Evolutionary conservation across 2,113 vertebrate species (phyloP), one percentile per base, ranked within the genome.

Genomic region (Toxotes jaculatrix): DNA sequence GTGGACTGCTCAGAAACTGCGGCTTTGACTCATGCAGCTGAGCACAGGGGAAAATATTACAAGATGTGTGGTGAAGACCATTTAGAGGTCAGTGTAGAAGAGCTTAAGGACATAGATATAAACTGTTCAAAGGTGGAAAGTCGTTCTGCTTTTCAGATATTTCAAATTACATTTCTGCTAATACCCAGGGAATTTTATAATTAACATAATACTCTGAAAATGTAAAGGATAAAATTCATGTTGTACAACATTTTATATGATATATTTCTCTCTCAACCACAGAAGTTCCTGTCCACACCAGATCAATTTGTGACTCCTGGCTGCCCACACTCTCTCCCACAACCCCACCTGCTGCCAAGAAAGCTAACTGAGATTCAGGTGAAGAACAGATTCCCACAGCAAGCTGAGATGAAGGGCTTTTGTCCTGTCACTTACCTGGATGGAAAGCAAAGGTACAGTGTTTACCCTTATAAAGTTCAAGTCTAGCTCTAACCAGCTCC

Each of bases 341-440:
- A 94, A 27, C 57, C 92, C 5, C 51, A 95, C 21, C 91, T 94
- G 93, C 89, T 98, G 56, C 98, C 98, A 45, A 94, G 87, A 86
- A 97, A 87, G 73, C 87, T 99, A 70, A 97, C 93, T 0, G 86
- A 75, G 0, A 86, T 87, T 60, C 95, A 97, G 86, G 94, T 98
- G 77, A 98, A 96, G 87, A 91, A 92, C 51, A 94, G 77, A 57
- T 97, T 97, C 88, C 98, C 97, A 53, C 81, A 89, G 79, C 95
- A 94, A 59, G 95, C 94, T 16, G 96, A 99, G 89, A 93, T 99
- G 93, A 96, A 95, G 74, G 97, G 98, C 59, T 98, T 96, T 89
- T 99, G 98, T 80, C 96, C 98, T 5, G 96, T 99, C 84, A 97
- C 97, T 61, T 99, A 96, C 75, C 82, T 95, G 79, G 97, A 99